A percentile compares a stretch with the other conserved stretches of the same genome.
These are phyloP conservation scores for Epinephelus coioides DNA, from an alignment of 2,797 vertebrate genomes.

Conservation along the genomic window DNA sequence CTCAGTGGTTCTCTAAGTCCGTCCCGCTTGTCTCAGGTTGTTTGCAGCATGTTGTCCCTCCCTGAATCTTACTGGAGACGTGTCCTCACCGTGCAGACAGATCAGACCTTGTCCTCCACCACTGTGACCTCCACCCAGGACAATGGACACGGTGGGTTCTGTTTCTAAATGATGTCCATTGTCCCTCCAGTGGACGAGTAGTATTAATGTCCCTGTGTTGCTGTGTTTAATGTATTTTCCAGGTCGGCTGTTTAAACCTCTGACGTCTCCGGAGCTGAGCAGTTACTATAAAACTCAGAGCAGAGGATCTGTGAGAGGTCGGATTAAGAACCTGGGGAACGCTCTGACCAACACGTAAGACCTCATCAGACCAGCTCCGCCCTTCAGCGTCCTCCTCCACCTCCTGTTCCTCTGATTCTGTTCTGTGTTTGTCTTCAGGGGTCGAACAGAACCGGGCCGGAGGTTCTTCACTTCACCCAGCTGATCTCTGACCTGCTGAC, in stretches of 20 bases:
- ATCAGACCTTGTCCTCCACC: constrained; percentile 11
- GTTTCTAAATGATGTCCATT: too few relatives aligned
- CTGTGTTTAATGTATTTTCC: neutral
- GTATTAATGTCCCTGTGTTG: too few relatives aligned
- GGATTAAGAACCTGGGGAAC: constrained; percentile 69
- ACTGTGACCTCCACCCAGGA: constrained; percentile 5
- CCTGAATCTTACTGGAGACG: constrained; percentile 71
- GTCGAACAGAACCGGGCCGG: constrained; percentile 56
- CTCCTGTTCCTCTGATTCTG: too few relatives aligned
- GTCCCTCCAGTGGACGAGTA: too few relatives aligned
- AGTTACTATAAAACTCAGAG: constrained; percentile 57
- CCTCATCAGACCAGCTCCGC: neutral
- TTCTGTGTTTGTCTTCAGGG: constrained; percentile 39
- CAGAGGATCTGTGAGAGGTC: constrained; percentile 72
- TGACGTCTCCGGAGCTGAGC: constrained; percentile 74
- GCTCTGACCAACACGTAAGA: constrained; percentile 78
- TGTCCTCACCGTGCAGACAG: constrained; percentile 25
- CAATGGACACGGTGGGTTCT: constrained; percentile 22
- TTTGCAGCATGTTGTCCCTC: constrained; percentile 61
- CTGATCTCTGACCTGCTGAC: constrained; percentile 47
- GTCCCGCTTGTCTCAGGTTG: constrained; percentile 75
- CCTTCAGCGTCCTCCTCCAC: too few relatives aligned
- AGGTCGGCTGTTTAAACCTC: constrained; percentile 58
- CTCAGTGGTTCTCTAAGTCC: neutral
- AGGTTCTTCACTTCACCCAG: constrained; percentile 83